Evolutionary conservation across 2,797 vertebrate genomes (phyloP).

Genomic region (Sebastes matsubarae): DNA sequence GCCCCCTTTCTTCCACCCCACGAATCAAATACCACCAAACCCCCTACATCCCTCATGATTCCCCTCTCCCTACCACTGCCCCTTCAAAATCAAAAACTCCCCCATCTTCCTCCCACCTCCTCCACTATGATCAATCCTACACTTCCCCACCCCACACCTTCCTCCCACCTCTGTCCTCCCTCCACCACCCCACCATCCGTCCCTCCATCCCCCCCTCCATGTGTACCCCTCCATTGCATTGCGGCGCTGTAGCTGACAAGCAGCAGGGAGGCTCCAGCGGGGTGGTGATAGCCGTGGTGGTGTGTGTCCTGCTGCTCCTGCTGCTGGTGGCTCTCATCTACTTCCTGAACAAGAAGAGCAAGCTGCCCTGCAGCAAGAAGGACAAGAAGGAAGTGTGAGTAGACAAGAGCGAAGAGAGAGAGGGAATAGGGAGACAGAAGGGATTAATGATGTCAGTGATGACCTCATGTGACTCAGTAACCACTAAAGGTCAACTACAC

Average conservation of each 20-base stretch:
- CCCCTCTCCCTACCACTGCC: slow-evolving; percentile 3
- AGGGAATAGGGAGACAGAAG: background rate
- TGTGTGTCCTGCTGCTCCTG: slow-evolving; percentile 90
- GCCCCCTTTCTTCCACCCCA: slow-evolving; percentile 13
- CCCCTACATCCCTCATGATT: slow-evolving; percentile 10
- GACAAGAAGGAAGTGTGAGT: slow-evolving; percentile 87
- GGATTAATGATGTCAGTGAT: background rate
- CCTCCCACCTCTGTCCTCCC: slow-evolving; percentile 9
- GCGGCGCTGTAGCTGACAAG: slow-evolving; percentile 72
- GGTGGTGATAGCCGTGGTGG: slow-evolving; percentile 89
- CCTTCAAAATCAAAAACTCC: slow-evolving; percentile 31
- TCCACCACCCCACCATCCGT: slow-evolving; percentile 19
- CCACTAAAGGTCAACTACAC: background rate
- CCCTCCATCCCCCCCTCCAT: slow-evolving; percentile 46
- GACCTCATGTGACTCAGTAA: background rate
- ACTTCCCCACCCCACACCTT: background rate
- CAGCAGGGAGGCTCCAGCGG: slow-evolving; percentile 85
- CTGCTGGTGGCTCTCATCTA: slow-evolving; percentile 88
- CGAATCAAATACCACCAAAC: slow-evolving; percentile 50
- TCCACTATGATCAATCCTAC: slow-evolving; percentile 27
- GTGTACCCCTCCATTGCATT: slow-evolving; percentile 38
- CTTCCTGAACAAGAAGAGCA: slow-evolving; percentile 88
- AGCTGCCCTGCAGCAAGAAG: slow-evolving; percentile 83
- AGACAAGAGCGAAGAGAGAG: background rate
- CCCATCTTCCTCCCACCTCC: slow-evolving; percentile 13